phyloP scores from a whole-genome alignment of 1,140 invertebrate genomes.

The Spodoptera frugiperda region DNA sequence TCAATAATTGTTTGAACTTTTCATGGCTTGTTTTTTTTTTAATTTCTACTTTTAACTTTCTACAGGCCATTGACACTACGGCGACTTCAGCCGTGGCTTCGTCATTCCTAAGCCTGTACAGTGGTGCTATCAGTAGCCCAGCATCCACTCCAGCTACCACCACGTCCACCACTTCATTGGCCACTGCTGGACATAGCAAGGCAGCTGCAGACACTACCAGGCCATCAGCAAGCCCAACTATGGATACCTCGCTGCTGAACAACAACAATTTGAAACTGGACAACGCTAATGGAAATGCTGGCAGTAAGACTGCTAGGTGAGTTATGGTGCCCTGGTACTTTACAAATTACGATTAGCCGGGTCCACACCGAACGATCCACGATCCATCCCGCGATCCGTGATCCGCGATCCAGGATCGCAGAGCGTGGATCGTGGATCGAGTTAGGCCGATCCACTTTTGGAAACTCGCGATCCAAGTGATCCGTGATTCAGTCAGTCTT shows the following conservation, averaged over 20 bases:
- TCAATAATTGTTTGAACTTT: not conserved
- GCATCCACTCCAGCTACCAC: slow-evolving; percentile 59
- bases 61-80: slow-evolving; percentile 83
- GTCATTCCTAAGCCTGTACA: slow-evolving; percentile 82
- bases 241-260: slow-evolving; percentile 73
- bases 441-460: no score
- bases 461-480: no score
- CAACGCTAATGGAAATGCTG: slow-evolving; percentile 79
- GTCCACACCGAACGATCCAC: no score
- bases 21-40: not conserved
- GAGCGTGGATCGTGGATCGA: no score
- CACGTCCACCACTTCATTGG: slow-evolving; percentile 58
- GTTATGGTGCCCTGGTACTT: slow-evolving; percentile 42
- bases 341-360: not conserved
- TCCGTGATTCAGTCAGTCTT: no score
- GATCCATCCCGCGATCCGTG: no score
- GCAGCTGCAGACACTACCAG: slow-evolving; percentile 71
- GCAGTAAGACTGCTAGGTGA: slow-evolving; percentile 84
- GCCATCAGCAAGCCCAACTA: slow-evolving; percentile 72
- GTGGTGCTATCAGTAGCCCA: slow-evolving; percentile 72
- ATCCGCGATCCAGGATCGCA: no score
- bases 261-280: slow-evolving; percentile 79
- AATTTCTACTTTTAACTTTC: not conserved
- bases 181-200: slow-evolving; percentile 71
- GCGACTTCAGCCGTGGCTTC: slow-evolving; percentile 76